These are phyloP conservation scores for Ochlodes sylvanus DNA, from an alignment of 2,888 invertebrate species.

Conservation along the genomic window DNA sequence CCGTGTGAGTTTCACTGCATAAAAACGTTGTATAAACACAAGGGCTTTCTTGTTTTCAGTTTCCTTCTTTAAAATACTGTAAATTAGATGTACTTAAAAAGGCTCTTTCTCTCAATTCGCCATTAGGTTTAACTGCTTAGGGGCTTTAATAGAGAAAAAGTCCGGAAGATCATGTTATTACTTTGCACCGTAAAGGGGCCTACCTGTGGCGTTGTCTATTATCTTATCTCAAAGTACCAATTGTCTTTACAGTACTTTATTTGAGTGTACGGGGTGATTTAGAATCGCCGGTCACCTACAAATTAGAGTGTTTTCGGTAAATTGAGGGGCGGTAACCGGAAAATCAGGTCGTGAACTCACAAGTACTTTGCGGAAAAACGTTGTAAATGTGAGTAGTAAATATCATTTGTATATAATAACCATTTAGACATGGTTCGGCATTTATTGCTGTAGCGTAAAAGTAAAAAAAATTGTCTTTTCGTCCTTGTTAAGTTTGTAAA, in stretches of 20 bases:
- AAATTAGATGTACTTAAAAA: slow-evolving; percentile 22
- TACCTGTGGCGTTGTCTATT: slow-evolving; percentile 38
- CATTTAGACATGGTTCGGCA: not conserved
- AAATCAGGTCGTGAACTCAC: slow-evolving; percentile 27
- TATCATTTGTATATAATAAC: slow-evolving; percentile 4
- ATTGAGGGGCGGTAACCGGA: slow-evolving; percentile 29
- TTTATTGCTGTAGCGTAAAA: not conserved
- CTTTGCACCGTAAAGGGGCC: slow-evolving; percentile 22
- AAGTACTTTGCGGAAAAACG: slow-evolving; percentile 20
- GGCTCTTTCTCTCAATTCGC: slow-evolving; percentile 64
- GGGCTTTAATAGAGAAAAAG: slow-evolving; percentile 57
- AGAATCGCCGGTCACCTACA: slow-evolving; percentile 24
- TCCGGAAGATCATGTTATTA: slow-evolving; percentile 17
- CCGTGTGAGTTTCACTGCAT: not conserved
- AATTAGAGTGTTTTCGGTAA: slow-evolving; percentile 35
- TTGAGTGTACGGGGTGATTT: slow-evolving; percentile 17
- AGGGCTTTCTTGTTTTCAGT: slow-evolving; percentile 5
- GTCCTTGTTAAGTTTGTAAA: no score
- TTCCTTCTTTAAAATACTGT: slow-evolving; percentile 15
- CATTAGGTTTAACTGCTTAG: slow-evolving; percentile 65
- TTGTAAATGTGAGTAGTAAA: slow-evolving; percentile 1
- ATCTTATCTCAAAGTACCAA: slow-evolving; percentile 33
- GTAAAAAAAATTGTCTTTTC: no score
- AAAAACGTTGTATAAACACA: not conserved
- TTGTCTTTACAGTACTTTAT: slow-evolving; percentile 23